Percentiles rank a stretch among this genome's conserved stretches.
phyloP scores from a whole-genome alignment of 2,888 invertebrate species.

The Euphydryas editha region DNA sequence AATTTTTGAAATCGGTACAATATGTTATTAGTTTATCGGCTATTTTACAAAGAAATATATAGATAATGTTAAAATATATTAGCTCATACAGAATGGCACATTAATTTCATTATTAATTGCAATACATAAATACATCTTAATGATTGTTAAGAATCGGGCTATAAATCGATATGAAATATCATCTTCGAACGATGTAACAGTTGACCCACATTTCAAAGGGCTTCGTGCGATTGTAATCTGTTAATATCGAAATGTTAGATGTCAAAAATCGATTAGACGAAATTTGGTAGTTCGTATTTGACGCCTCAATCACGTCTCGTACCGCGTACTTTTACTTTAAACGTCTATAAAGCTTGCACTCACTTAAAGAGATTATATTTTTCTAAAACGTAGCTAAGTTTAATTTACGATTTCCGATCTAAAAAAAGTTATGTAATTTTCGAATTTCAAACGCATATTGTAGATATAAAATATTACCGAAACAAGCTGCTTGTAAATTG shows the following conservation, averaged over 20 bases:
- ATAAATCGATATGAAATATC: not conserved
- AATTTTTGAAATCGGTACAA: no score
- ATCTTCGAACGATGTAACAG: not conserved
- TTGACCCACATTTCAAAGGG: constrained; percentile 29
- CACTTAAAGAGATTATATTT: constrained; percentile 9
- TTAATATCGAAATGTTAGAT: constrained; percentile 54
- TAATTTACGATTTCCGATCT: no score
- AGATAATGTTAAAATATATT: no score
- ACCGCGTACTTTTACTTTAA: constrained; percentile 32
- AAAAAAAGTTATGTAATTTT: no score
- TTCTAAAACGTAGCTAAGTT: not conserved
- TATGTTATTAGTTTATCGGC: no score
- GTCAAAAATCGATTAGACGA: constrained; percentile 58
- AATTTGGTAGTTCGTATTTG: constrained; percentile 34
- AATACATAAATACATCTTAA: not conserved
- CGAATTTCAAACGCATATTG: no score
- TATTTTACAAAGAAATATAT: no score
- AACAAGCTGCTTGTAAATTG: no score
- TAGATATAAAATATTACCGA: no score
- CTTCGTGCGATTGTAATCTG: constrained; percentile 44
- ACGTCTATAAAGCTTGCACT: constrained; percentile 8
- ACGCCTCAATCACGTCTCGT: constrained; percentile 37
- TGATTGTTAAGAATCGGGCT: not conserved
- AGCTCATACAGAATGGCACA: no score
- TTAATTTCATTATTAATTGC: no score